Conservation (phyloP, 2,888 invertebrate species). For the Drosophila sordidula region DNA sequence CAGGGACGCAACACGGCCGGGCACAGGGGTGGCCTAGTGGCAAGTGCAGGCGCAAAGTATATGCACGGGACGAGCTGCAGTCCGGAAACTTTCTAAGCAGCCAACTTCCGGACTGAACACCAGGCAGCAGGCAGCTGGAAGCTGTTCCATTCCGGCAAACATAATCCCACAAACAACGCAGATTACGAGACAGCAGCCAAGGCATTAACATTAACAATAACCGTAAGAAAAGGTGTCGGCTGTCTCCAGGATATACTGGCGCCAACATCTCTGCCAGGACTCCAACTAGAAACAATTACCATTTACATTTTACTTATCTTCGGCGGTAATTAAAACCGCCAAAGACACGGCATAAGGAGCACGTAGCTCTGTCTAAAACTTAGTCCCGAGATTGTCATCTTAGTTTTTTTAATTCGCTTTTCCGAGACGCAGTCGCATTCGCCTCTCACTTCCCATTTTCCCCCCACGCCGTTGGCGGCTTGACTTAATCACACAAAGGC, state of each 20-base stretch:
- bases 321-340: conserved; percentile 61
- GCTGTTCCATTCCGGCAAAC: conserved; percentile 58
- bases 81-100: conserved; percentile 45
- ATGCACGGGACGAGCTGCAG: conserved; percentile 35
- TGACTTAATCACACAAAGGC: conserved; percentile 80
- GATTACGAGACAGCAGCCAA: conserved; percentile 58
- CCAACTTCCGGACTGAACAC: conserved; percentile 17
- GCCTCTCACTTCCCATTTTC: background rate
- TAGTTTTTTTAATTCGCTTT: conserved; percentile 51
- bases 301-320: conserved; percentile 75
- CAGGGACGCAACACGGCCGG: conserved; percentile 46
- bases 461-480: conserved; percentile 31
- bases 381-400: conserved; percentile 63
- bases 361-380: conserved; percentile 57
- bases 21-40: conserved; percentile 56
- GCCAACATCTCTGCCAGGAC: conserved; percentile 9
- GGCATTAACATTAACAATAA: conserved; percentile 62
- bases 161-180: conserved; percentile 41
- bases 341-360: conserved; percentile 66
- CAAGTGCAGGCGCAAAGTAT: conserved; percentile 48
- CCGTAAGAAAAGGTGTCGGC: conserved; percentile 74
- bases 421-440: conserved; percentile 6
- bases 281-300: conserved; percentile 65
- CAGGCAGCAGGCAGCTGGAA: conserved; percentile 59
- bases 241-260: conserved; percentile 61